These are phyloP conservation scores for Carassius auratus DNA, from an alignment of 2,113 vertebrate species.

Conservation along the genomic window DNA sequence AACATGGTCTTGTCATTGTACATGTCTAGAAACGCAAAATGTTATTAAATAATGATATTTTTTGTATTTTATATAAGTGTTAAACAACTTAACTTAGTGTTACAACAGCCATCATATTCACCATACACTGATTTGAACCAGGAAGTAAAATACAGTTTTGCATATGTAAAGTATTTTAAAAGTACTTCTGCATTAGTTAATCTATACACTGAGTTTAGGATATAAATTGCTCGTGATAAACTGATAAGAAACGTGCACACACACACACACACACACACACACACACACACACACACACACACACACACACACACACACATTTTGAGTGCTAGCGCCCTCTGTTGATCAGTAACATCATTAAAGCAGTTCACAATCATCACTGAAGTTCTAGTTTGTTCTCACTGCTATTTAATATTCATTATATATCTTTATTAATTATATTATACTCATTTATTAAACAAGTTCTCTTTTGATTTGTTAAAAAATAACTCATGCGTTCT, in stretches of 20 bases:
- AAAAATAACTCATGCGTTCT: not conserved
- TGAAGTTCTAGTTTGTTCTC: not conserved
- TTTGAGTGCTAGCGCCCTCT: slow-evolving; percentile 78
- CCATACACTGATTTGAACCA: not conserved
- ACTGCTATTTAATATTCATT: not conserved
- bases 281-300: slow-evolving; percentile 45
- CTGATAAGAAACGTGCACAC: not conserved
- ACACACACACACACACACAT: no score
- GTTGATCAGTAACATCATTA: slow-evolving; percentile 56
- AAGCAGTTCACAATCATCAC: not conserved
- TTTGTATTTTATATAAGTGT: not conserved
- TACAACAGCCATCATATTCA: not conserved
- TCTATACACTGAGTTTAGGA: not conserved
- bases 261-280: slow-evolving; percentile 51
- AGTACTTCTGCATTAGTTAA: not conserved
- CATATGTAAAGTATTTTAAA: not conserved
- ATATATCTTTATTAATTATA: not conserved
- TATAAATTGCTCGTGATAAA: not conserved
- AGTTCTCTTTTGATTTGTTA: not conserved
- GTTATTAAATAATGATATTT: not conserved
- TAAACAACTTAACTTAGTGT: not conserved
- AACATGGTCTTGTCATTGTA: not conserved
- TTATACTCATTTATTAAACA: not conserved
- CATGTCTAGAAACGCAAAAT: not conserved
- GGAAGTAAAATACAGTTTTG: not conserved